Percentiles rank a stretch among this genome's conserved stretches.
phyloP scores from a whole-genome alignment of 2,113 vertebrate species.

The human region DNA sequence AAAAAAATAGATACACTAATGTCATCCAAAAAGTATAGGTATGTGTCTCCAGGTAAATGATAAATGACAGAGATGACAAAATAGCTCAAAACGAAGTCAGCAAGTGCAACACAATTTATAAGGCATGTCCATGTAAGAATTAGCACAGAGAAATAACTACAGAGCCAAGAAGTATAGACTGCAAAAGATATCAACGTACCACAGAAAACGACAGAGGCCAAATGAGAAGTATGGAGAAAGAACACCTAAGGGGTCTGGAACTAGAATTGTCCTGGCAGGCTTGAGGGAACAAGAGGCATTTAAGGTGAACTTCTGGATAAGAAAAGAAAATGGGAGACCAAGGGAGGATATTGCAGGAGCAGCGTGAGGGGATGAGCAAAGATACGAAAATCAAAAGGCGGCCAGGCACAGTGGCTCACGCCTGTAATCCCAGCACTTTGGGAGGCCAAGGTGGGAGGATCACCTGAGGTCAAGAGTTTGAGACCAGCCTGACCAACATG shows the following conservation, averaged over 20 bases:
- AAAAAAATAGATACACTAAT: conserved; percentile 16
- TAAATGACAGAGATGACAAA: conserved; percentile 57
- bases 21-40: conserved; percentile 40
- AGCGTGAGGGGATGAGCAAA: neutral
- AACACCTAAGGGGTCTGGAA: neutral
- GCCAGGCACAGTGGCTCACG: too few relatives aligned
- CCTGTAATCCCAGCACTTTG: too few relatives aligned
- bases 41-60: conserved; percentile 57
- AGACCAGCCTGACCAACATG: too few relatives aligned
- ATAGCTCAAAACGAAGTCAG: conserved; percentile 60
- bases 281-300: neutral
- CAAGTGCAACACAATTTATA: conserved; percentile 35
- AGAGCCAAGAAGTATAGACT: neutral
- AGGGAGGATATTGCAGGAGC: neutral
- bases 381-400: neutral
- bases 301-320: conserved; percentile 23
- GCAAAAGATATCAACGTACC: neutral
- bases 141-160: neutral
- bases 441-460: too few relatives aligned
- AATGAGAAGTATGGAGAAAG: neutral
- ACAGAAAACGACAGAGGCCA: neutral
- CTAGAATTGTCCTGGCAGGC: neutral
- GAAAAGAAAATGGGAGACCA: conserved; percentile 21
- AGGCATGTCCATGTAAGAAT: neutral
- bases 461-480: too few relatives aligned